phyloP scores from a whole-genome alignment of 2,888 invertebrate species.

The Camponotus fellah region DNA sequence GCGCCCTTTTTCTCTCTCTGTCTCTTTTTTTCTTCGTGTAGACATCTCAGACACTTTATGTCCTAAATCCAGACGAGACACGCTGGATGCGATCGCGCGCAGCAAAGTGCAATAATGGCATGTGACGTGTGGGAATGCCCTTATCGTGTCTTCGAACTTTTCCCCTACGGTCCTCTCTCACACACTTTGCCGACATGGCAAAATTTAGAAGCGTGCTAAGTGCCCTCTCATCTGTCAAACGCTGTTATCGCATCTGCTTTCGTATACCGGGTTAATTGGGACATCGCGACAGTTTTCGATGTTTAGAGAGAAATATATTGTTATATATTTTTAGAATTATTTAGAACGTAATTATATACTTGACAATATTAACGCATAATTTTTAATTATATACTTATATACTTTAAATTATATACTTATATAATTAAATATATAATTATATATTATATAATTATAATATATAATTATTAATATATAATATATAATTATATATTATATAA shows the following conservation, averaged over 20 bases:
- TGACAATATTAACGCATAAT: too few species aligned
- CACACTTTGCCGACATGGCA: background rate
- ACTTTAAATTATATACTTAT: too few species aligned
- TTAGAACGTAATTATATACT: too few species aligned
- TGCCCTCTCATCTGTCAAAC: conserved; percentile 21
- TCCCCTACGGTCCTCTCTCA: background rate
- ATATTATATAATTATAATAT: too few species aligned
- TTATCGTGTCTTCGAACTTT: background rate
- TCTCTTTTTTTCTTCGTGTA: background rate
- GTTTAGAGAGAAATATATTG: background rate
- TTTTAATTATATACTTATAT: too few species aligned
- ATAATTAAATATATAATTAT: too few species aligned
- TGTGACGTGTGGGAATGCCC: conserved; percentile 18
- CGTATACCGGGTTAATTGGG: conserved; percentile 32
- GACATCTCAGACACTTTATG: background rate
- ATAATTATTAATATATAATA: too few species aligned
- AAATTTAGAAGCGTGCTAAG: conserved; percentile 20
- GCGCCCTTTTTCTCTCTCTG: background rate
- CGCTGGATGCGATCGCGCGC: conserved; percentile 22
- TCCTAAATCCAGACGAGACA: background rate
- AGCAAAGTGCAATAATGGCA: background rate
- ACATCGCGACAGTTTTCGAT: conserved; percentile 4
- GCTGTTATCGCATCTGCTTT: conserved; percentile 18
- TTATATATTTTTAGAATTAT: background rate
- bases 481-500: too few species aligned